Percentiles rank a stretch among this genome's conserved stretches.
Evolutionary conservation across 2,888 invertebrate species (phyloP).

Genomic region (Caenorhabditis sp.): DNA sequence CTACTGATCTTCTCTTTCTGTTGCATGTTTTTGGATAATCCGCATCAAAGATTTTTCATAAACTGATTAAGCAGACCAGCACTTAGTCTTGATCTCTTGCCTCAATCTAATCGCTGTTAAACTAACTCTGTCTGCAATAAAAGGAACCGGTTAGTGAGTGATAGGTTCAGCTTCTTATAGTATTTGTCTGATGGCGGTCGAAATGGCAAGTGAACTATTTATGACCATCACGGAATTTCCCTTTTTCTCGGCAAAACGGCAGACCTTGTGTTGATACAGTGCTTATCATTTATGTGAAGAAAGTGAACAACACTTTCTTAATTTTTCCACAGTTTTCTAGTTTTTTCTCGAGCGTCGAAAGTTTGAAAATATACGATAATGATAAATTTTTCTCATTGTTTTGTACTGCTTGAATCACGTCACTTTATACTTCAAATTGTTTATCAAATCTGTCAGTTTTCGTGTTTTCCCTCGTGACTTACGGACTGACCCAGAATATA

Average conservation of each 20-base stretch:
- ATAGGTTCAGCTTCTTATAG: conserved; percentile 25
- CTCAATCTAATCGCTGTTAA: conserved; percentile 26
- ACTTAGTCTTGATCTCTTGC: conserved; percentile 8
- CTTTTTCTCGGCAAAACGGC: background rate
- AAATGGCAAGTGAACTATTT: conserved; percentile 25
- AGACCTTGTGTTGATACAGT: conserved; percentile 19
- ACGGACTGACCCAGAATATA: conserved; percentile 12
- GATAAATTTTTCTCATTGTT: background rate
- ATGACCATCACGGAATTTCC: conserved; percentile 54
- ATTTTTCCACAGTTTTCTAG: background rate
- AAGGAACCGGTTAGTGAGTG: conserved; percentile 32
- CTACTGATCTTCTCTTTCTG: background rate
- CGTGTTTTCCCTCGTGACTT: conserved; percentile 23
- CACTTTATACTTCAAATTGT: conserved; percentile 22
- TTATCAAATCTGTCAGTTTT: conserved; percentile 23
- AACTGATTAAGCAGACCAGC: conserved; percentile 5
- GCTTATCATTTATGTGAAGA: conserved; percentile 18
- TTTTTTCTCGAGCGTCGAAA: background rate
- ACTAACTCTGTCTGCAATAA: conserved; percentile 47
- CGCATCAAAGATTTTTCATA: background rate
- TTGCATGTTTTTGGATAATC: conserved; percentile 1
- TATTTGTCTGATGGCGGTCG: conserved; percentile 6
- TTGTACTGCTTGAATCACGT: conserved; percentile 27
- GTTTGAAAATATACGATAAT: background rate
- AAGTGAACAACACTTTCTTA: background rate